phyloP scores from a whole-genome alignment of 2,113 vertebrate species.

The Propithecus coquereli region DNA sequence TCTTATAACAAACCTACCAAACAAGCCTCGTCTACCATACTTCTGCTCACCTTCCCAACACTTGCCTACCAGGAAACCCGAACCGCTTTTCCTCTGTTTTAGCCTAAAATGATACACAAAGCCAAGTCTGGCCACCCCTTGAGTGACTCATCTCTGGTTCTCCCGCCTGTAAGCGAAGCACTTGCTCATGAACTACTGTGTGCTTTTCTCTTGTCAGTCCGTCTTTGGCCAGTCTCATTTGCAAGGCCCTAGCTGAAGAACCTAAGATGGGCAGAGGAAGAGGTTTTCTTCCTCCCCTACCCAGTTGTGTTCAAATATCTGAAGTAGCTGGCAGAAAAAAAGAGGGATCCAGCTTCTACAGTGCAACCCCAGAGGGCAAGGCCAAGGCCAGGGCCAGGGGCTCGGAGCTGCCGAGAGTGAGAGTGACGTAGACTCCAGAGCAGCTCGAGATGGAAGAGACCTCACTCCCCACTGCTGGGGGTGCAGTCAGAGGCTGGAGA shows the following conservation, averaged over 20 bases:
- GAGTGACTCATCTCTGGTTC: background rate
- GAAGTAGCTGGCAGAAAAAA: background rate
- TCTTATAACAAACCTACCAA: background rate
- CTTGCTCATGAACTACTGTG: background rate
- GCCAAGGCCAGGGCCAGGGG: background rate
- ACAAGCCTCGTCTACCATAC: too few species aligned
- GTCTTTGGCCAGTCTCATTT: background rate
- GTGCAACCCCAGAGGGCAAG: background rate
- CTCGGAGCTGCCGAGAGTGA: background rate
- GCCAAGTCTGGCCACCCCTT: background rate
- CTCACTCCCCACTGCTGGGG: fast-evolving
- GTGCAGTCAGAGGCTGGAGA: background rate
- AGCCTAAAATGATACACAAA: background rate
- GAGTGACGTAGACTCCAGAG: background rate
- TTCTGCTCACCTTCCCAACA: background rate
- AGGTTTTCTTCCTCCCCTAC: background rate
- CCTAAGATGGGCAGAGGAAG: background rate
- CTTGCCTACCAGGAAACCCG: background rate
- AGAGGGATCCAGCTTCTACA: background rate
- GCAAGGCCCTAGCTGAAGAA: background rate
- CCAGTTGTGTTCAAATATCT: too few species aligned
- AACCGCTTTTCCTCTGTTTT: background rate
- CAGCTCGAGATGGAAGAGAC: background rate
- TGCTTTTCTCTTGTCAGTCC: background rate
- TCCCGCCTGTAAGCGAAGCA: background rate